Evolutionary conservation across 2,888 invertebrate species (phyloP).

Genomic region (Drosophila phalerata): DNA sequence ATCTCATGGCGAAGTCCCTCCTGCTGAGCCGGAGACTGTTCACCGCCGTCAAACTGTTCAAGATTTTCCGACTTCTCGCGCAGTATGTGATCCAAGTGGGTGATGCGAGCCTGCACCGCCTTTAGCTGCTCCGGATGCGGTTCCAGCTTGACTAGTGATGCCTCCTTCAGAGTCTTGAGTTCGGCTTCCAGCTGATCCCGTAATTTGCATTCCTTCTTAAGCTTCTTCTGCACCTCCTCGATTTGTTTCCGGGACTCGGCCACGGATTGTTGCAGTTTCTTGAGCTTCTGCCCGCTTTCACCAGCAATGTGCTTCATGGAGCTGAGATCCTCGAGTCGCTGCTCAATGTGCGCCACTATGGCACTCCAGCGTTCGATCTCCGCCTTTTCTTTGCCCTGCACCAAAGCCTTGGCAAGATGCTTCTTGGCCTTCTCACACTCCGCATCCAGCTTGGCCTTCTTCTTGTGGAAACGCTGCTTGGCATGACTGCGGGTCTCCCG

Average conservation of each 20-base stretch:
- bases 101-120: conserved; percentile 89
- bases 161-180: conserved; percentile 86
- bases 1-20: conserved; percentile 92
- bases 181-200: conserved; percentile 90
- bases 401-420: conserved; percentile 87
- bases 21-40: conserved; percentile 86
- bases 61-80: conserved; percentile 90
- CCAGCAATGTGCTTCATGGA: conserved; percentile 88
- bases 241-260: conserved; percentile 91
- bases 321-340: conserved; percentile 86
- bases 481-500: conserved; percentile 87
- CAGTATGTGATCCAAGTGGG: conserved; percentile 89
- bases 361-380: conserved; percentile 85
- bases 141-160: conserved; percentile 78
- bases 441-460: conserved; percentile 87
- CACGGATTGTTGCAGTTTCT: conserved; percentile 90
- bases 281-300: conserved; percentile 89
- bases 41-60: conserved; percentile 86
- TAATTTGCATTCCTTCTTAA: conserved; percentile 91
- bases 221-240: conserved; percentile 90
- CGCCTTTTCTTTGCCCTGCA: conserved; percentile 85
- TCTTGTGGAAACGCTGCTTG: conserved; percentile 88
- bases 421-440: conserved; percentile 88
- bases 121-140: conserved; percentile 87
- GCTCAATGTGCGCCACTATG: conserved; percentile 86